Evolutionary conservation across 2,888 invertebrate genomes (phyloP).

Genomic region (Xiphydria camelus): DNA sequence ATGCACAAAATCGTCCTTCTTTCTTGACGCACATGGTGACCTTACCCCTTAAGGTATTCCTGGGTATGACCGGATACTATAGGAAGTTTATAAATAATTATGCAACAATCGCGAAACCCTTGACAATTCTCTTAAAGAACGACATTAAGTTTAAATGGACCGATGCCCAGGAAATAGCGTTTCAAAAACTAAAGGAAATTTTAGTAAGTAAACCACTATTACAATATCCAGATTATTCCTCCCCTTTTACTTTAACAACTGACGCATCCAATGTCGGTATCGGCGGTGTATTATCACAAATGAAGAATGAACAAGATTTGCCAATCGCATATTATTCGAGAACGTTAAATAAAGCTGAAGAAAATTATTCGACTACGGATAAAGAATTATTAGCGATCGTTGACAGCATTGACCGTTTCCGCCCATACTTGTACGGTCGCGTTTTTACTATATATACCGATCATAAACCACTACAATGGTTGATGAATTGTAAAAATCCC

Average conservation of each 20-base stretch:
- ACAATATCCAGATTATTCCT: conserved; percentile 29
- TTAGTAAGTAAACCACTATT: conserved; percentile 13
- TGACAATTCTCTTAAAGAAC: conserved; percentile 32
- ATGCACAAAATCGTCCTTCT: too few species aligned
- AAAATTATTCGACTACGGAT: conserved; percentile 37
- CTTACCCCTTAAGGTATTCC: too few species aligned
- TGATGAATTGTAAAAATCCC: conserved; percentile 35
- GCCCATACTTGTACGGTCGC: conserved; percentile 42
- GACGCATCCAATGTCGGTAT: conserved; percentile 42
- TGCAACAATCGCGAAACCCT: conserved; percentile 34
- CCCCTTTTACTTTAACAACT: conserved; percentile 29
- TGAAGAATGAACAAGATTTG: conserved; percentile 25
- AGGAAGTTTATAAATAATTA: conserved; percentile 47
- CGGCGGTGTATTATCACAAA: conserved; percentile 39
- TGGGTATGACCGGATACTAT: conserved; percentile 48
- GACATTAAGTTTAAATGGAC: conserved; percentile 16
- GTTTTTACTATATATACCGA: conserved; percentile 39
- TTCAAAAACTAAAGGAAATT: conserved; percentile 15
- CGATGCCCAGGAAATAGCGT: conserved; percentile 19
- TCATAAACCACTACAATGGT: conserved; percentile 33
- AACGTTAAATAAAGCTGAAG: conserved; percentile 33
- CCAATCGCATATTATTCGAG: conserved; percentile 35
- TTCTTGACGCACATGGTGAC: too few species aligned
- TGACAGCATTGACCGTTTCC: conserved; percentile 34
- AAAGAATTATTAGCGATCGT: conserved; percentile 40